phyloP scores from a whole-genome alignment of 2,113 vertebrate species.

The Hypocryptadius cinnamomeus region DNA sequence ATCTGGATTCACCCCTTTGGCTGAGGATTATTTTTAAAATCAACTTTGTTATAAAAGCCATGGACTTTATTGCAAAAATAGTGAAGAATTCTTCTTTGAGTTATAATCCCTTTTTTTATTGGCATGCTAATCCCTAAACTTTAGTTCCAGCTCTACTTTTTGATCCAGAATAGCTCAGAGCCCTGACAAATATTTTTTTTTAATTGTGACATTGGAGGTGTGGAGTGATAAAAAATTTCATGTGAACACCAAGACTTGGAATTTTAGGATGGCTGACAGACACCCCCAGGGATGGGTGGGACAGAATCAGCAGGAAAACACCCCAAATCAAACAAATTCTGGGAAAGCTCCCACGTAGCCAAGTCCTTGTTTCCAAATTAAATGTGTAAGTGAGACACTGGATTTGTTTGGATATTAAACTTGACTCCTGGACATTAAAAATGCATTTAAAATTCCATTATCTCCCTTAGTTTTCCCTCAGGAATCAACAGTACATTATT shows the following conservation, averaged over 20 bases:
- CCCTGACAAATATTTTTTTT: neutral
- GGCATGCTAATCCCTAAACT: neutral
- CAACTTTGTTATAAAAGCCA: neutral
- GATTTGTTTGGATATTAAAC: neutral
- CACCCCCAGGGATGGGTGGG: fast-evolving
- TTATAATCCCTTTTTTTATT: neutral
- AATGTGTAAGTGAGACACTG: neutral
- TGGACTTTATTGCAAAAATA: neutral
- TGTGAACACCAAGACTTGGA: neutral
- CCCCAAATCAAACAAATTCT: neutral
- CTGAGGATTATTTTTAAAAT: neutral
- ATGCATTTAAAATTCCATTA: neutral
- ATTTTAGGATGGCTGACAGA: neutral
- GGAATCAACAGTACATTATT: neutral
- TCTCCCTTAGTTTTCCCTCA: neutral
- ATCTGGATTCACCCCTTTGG: neutral
- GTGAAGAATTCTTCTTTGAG: neutral
- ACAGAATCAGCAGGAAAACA: neutral
- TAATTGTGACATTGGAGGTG: neutral
- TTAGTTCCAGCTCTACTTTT: neutral
- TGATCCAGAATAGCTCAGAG: neutral
- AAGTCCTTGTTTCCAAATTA: neutral
- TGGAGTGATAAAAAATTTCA: neutral
- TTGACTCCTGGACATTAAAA: conserved; percentile 19
- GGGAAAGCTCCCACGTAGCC: neutral